Evolutionary conservation across 1,140 invertebrate species (phyloP), one percentile per base, ranked within the genome.

Genomic region (Drosophila obscura): DNA sequence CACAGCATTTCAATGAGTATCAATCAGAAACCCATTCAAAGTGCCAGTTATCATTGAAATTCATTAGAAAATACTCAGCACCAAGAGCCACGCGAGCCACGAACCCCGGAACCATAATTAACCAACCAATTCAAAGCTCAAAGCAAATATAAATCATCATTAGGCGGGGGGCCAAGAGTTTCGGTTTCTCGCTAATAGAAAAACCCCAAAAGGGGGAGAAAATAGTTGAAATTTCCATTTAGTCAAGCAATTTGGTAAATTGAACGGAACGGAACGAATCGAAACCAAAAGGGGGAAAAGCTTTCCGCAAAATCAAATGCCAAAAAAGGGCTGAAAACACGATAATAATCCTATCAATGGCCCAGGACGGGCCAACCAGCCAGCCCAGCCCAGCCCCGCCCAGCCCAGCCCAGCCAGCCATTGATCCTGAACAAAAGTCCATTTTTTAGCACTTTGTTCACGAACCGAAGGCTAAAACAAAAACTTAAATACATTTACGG

Each of bases 291-390:
- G 61, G 52, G 56, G 43, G 48, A 53, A 77, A 69, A 63, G 64
- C 67, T 77, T 55, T 72, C 64, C 73, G 62, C 77, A 80, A 77
- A 77, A 80, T 83, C 80, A 85, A 84, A 81, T 87, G 62, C 73
- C 73, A 78, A 87, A 39, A 39, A 82, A 81, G 65, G 78, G 73
- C 66, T 68, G 76, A 76, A 77, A 85, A 85, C 83, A 85, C 66
- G 75, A 87, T 87, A 88, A 87, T 87, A 87, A 87, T 87, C 83
- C 82, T 74, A 88, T 88, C 71, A 87, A 81, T 87, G 74, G 63
- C 55, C 61, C 62, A 69, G 60, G 81, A 81, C 62, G 58, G 53
- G 52, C 46, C 55, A 35, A 28, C 15, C 58, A 24, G 31, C 3
- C 16, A 53, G 28, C 44, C 22, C 22, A 22, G 2, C 22, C 22